These are phyloP conservation scores for Umimayanthus chanpuru DNA, from an alignment of 92 coral and sea anemone species.

Conservation along the genomic window DNA sequence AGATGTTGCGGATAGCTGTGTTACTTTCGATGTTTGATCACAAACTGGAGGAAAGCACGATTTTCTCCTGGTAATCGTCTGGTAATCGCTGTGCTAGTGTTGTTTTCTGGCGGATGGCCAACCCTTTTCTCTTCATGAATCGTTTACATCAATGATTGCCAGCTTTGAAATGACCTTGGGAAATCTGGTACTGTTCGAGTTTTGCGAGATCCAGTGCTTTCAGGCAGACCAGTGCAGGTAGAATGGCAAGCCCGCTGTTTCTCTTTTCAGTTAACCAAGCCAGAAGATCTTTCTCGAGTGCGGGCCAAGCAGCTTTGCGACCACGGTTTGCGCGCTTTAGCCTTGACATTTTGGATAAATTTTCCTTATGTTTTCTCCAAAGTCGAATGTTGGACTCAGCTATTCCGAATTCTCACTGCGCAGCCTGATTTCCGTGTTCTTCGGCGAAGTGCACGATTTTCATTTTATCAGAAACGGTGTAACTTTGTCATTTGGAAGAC, in stretches of 20 bases:
- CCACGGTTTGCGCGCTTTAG: slow-evolving; percentile 31
- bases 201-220: slow-evolving; percentile 49
- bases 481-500: not conserved
- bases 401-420: not conserved
- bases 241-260: slow-evolving; percentile 47
- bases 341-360: slow-evolving; percentile 22
- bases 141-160: slow-evolving; percentile 11
- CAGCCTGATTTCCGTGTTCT: slow-evolving; percentile 11
- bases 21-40: slow-evolving; percentile 29
- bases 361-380: slow-evolving; percentile 24
- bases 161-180: slow-evolving; percentile 27
- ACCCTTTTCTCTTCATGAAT: slow-evolving; percentile 26
- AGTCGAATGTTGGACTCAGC: not conserved
- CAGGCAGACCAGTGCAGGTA: slow-evolving; percentile 38
- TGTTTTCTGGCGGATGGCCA: too few relatives aligned
- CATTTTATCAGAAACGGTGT: not conserved
- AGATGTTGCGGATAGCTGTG: slow-evolving; percentile 45
- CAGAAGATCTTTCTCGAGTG: slow-evolving; percentile 25
- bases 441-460: too few relatives aligned
- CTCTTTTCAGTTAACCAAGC: slow-evolving; percentile 37
- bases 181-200: slow-evolving; percentile 39
- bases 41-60: slow-evolving; percentile 30
- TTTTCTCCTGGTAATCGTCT: slow-evolving; percentile 39
- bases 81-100: slow-evolving; percentile 46
- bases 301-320: slow-evolving; percentile 48